Evolutionary conservation across 1,140 invertebrate species (phyloP), one percentile per base, ranked within the genome.

Genomic region (Adelges cooleyi): DNA sequence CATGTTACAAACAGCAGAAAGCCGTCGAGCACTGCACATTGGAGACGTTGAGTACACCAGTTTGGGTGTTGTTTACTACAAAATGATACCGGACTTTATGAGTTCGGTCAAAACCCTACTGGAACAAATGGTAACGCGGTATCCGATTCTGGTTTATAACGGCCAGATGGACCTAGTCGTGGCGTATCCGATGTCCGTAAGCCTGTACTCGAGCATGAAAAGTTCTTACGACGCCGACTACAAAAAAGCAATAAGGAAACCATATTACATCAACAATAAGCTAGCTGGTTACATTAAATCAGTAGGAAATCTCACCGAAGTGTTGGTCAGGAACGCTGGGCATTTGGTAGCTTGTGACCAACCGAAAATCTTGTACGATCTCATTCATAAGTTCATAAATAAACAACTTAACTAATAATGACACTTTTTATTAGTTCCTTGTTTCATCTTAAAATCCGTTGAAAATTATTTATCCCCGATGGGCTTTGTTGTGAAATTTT

Each of bases 281-380:
- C 11, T 69, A 1, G 68, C 67, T 4, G 69, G 69, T n/a, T 69
- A 67, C 33, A 62, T 40, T 13, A 65, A 65, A 48, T 46, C 40
- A 10, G 23, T 5, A 5, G 40, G 56, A 0, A 84, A 85, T 73
- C 78, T 92, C 20, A 80, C 79, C 9, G 86, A 91, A 75, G 85
- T 90, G 15, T 73, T 90, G 71, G 81, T 90, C 1, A 78, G 87
- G 65, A 83, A 87, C 76, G 88, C 87, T 23, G 90, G 90, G 0
- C 90, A 93, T 68, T 88, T 91, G 81, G 83, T 89, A 20, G 88
- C 89, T 0, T 75, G 78, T 20, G 89, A 92, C 76, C 87, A 91
- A 73, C 89, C 90, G 0, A 81, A 81, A 66, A 85, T 85, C 81
- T 82, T 84, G 1, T 78, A 84, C 36, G 85, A 89, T 73, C 77